These are phyloP conservation scores for Perodicticus potto DNA, from an alignment of 2,797 vertebrate genomes.

Conservation along the genomic window DNA sequence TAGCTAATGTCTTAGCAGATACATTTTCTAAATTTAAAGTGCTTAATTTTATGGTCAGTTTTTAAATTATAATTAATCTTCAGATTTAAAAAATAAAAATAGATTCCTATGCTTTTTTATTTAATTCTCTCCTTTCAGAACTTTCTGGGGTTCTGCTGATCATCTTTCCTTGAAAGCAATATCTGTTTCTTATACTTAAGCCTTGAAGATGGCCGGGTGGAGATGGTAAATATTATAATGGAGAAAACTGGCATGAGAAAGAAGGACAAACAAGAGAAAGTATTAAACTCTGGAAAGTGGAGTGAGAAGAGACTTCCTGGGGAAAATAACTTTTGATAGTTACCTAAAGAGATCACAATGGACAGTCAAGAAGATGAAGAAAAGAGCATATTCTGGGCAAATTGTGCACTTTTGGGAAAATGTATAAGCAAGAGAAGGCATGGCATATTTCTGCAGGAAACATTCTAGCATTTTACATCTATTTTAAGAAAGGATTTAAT, in stretches of 20 bases:
- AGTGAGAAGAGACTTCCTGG: not conserved
- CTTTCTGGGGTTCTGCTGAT: not conserved
- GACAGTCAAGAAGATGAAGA: not conserved
- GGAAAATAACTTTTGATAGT: not conserved
- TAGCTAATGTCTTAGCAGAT: not conserved
- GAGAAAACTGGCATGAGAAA: not conserved
- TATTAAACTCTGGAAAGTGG: not conserved
- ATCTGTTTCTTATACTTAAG: not conserved
- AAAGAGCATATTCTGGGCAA: not conserved
- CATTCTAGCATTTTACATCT: not conserved
- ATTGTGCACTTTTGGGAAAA: not conserved
- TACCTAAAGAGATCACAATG: not conserved
- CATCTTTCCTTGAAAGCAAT: not conserved
- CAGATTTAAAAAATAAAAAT: not conserved
- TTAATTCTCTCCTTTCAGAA: rapidly evolving
- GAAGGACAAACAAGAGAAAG: not conserved
- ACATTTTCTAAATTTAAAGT: not conserved
- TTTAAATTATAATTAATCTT: not conserved
- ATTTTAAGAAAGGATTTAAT: not conserved
- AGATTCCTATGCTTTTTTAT: not conserved
- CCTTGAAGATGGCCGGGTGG: not conserved
- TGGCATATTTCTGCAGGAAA: not conserved
- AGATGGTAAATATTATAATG: not conserved
- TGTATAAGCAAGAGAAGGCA: not conserved
- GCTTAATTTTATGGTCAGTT: not conserved